Evolutionary conservation across 2,888 invertebrate genomes (phyloP), one percentile per base, ranked within the genome.

Genomic region (Druceiella hillmani): DNA sequence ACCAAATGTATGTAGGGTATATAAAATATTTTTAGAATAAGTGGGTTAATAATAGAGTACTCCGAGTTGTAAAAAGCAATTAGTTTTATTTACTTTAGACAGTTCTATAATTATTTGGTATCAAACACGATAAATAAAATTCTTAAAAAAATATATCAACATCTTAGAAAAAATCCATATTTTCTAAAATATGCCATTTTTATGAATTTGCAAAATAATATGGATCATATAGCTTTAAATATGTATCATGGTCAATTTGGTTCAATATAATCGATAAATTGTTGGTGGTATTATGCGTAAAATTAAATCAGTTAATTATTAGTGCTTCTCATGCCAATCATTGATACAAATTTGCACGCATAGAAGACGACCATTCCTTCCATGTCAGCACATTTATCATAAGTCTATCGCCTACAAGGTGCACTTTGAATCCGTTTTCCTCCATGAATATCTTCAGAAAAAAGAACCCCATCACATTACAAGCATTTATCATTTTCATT

Each of bases 111-210:
- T 42, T n/a, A n/a, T n/a, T n/a, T n/a, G 33, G 36, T 33, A 36
- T 38, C 32, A 36, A 36, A 42, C 35, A 38, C 16, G 16, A 29
- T 25, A 39, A 10, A 17, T 17, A 43, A 29, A 36, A 39, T 43
- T 37, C 33, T 40, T 37, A 35, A 43, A 14, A 11, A 43, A n/a
- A n/a, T n/a, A 43, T 36, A 35, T 40, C 16, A 38, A 40, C 34
- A 41, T 41, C 36, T 41, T 44, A 44, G 30, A 44, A 44, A 39
- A 41, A 44, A 39, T 41, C 39, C 41, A 41, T 36, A 39, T 44
- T 41, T 39, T 40, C 35, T 38, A 26, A 44, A 31, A 41, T 44
- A 41, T 44, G 40, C 11, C 26, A 27, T 35, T 20, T 27, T 20
- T 28, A 35, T 28, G 29, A 35, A 29, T 35, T 29, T 36, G 20